Evolutionary conservation across 1,140 invertebrate species (phyloP), one percentile per base, ranked within the genome.

Genomic region (Sarcophaga bullata): DNA sequence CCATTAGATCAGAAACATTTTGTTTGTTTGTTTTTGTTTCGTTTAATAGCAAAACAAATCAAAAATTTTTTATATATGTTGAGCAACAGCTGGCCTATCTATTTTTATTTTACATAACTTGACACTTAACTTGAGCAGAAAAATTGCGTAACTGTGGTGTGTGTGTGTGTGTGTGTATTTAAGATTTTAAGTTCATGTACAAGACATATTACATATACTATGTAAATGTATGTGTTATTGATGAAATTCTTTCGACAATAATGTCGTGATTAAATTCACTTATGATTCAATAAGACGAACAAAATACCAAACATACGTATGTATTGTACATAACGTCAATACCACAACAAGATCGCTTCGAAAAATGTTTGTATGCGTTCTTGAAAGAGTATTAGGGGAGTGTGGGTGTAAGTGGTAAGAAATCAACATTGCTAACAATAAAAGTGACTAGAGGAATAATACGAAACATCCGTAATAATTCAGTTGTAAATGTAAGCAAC

Each of bases 391-490:
- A 37, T 37, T 37, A 4, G 25, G 4, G 25, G 25, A 37, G 25
- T 37, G 25, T 2, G 25, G 25, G 25, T 37, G 4, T 15, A 58
- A 58, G n/a, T n/a, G n/a, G n/a, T 4, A 58, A 54, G 4, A 58
- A 58, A 15, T 58, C 52, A 58, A 58, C 13, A 58, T 58, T 10
- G n/a, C 6, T 13, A 58, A 58, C 54, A 58, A 58, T 58, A 58
- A 5, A 13, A 58, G 15, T 58, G 54, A 5, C 54, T 58, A 13
- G 7, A 58, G 13, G 54, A 58, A 58, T 58, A 58, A 58, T 58
- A 58, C 58, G 6, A 88, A 37, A 85, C 87, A 88, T 87, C 83
- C 82, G 83, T 88, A 89, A 89, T 89, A 89, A 89, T 89, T 89
- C 88, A 89, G 88, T 89, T 88, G 88, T 85, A 7, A 15, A 46